Evolutionary conservation across 35 echinoderm and acorn worm genomes (phyloP), one percentile per base, ranked within the genome.

Genomic region (Amphiura filiformis): DNA sequence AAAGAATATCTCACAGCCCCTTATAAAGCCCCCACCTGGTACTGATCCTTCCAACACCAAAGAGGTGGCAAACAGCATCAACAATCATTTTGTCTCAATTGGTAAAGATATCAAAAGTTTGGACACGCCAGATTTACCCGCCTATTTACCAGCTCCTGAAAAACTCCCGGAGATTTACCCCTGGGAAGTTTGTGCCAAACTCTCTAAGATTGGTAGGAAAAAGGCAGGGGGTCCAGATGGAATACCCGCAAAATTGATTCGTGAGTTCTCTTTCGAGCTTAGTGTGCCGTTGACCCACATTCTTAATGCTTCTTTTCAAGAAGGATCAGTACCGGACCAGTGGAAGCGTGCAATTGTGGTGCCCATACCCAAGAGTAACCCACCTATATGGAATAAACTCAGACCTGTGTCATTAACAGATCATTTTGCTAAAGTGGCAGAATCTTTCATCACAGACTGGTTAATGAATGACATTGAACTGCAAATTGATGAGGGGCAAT

Each of bases 241-340:
- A 18, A 93, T 93, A 34, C 75, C 86, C 76, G 39, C 76, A 38
- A 88, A 81, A 80, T 77, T 93, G 36, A 81, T 93, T 14, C 32
- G 76, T 42, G 91, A 93, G 78, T 93, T 93, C 84, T 57, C 91
- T 20, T 84, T 34, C 61, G 91, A 93, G 65, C 41, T 88, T 26
- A 93, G 91, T 84, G 57, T 37, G 20, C 91, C 91, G 18, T 57
- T 93, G 23, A 76, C 86, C 4, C 56, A 88, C 30, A 88, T 93
- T n/a, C 76, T 78, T n/a, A n/a, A n/a, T n/a, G n/a, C n/a, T n/a
- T n/a, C n/a, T n/a, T n/a, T n/a, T n/a, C n/a, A n/a, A n/a, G n/a
- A n/a, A n/a, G n/a, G n/a, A n/a, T n/a, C n/a, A n/a, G n/a, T n/a
- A n/a, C n/a, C n/a, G n/a, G n/a, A n/a, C n/a, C n/a, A n/a, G n/a